Base-by-base conservation (phyloP, 2,797 vertebrate species). In the Tympanoctomys barrerae region DNA sequence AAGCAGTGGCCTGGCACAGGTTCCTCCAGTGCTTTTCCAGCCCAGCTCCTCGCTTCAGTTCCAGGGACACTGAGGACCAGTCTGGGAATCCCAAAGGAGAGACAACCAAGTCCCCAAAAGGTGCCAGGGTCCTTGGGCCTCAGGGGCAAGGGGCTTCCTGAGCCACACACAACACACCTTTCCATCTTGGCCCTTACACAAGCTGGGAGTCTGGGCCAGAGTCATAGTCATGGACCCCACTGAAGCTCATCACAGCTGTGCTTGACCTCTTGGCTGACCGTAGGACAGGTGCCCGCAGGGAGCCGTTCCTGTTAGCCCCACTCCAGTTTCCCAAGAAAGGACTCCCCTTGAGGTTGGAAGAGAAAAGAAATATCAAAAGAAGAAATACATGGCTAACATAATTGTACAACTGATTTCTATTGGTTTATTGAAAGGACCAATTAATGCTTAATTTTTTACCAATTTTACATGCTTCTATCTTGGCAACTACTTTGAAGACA, bases 11-110 rank as follows among this genome's bases (percentile, higher is more conserved):
- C 88, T 79, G 75, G 87, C 96, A 73, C 80, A 81, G 28, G 83
- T 82, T 84, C 88, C 94, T 94, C 88, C 75, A 10, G 97, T 96
- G 95, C 94, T 97, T 97, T 97, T 97, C 96, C 97, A 97, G 87
- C 59, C 39, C 7, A 19, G 42, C 7, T 89, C n/a, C 79, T n/a
- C 8, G 5, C 77, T 89, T 62, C 80, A 46, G 61, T 62, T 91
- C 39, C 57, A 28, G 61, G 8, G 71, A 91, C 59, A 9, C 61
- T 75, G 90, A 66, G 49, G 66, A 75, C 33, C 39, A 92, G 12
- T 21, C 68, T 49, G 16, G 54, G 82, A 94, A 64, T 78, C 73
- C 87, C 36, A n/a, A 89, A 57, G 82, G 6, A 19, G 18, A 90
- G 57, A 64, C 62, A 66, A 36, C 46, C 21, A 82, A 64, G 46